A percentile compares a stretch with the other conserved stretches of the same genome.
These are phyloP conservation scores for Corvus hawaiiensis DNA, from an alignment of 2,113 vertebrate genomes.

Conservation along the genomic window DNA sequence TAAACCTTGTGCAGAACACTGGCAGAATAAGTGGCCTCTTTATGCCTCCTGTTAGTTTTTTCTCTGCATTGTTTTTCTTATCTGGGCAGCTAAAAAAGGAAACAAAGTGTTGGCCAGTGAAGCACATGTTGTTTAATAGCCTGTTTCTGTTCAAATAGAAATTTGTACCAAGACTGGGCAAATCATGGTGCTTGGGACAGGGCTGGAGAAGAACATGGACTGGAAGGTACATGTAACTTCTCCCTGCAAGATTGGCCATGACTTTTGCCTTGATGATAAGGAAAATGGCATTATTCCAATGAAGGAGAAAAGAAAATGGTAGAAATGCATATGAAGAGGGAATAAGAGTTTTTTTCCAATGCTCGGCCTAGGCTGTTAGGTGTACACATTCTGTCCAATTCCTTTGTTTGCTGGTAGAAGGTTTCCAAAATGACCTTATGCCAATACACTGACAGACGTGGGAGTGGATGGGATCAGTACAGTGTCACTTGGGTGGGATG, in stretches of 20 bases:
- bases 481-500: neutral
- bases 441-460: fast-evolving
- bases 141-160: neutral
- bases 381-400: neutral
- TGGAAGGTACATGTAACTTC: neutral
- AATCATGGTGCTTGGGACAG: neutral
- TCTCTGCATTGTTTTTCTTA: conserved; percentile 6
- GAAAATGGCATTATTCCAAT: neutral
- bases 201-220: neutral
- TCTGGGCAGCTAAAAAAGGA: neutral
- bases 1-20: neutral
- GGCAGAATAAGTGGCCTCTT: neutral
- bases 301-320: neutral
- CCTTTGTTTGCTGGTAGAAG: neutral
- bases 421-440: neutral
- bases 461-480: neutral
- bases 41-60: neutral
- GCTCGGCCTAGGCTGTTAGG: neutral
- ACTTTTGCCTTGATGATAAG: neutral
- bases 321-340: neutral
- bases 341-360: neutral
- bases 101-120: neutral
- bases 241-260: neutral
- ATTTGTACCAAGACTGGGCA: neutral
- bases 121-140: neutral